phyloP scores from a whole-genome alignment of 2,113 vertebrate genomes.

The Dolichallabes microphthalmus region DNA sequence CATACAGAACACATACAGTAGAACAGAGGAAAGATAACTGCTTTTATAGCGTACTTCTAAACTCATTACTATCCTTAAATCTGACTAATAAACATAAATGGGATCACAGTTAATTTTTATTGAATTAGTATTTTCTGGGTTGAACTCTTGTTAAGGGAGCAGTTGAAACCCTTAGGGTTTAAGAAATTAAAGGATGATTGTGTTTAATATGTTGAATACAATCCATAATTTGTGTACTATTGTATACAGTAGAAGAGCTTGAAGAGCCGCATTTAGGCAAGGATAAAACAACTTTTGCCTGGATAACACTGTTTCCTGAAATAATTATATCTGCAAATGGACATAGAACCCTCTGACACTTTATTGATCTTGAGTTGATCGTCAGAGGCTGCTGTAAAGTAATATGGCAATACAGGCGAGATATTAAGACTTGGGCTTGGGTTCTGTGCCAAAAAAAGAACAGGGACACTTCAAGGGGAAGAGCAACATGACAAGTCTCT shows the following conservation, averaged over 20 bases:
- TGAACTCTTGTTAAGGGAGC: slow-evolving; percentile 7
- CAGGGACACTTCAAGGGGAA: slow-evolving; percentile 60
- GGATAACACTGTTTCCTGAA: neutral
- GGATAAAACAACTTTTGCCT: neutral
- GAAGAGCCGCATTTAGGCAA: neutral
- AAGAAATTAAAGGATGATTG: slow-evolving; percentile 13
- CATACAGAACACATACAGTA: neutral
- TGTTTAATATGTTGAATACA: slow-evolving; percentile 5
- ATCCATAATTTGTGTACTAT: neutral
- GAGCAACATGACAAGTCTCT: slow-evolving; percentile 46
- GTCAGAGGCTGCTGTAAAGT: slow-evolving; percentile 39
- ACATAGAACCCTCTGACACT: slow-evolving; percentile 18
- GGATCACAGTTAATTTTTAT: neutral
- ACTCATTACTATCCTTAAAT: neutral
- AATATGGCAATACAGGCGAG: slow-evolving; percentile 26
- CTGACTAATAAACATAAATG: neutral
- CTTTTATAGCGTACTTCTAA: neutral
- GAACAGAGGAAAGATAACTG: neutral
- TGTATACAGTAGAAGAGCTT: neutral
- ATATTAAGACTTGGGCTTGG: slow-evolving; percentile 20
- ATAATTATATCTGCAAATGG: slow-evolving; percentile 25
- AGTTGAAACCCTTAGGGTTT: slow-evolving; percentile 5
- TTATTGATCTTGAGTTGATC: slow-evolving; percentile 41
- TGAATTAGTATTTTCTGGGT: slow-evolving; percentile 6
- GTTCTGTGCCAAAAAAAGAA: slow-evolving; percentile 46